These are phyloP conservation scores for Drosophila vallismaia DNA, from an alignment of 2,888 invertebrate species.

Conservation along the genomic window DNA sequence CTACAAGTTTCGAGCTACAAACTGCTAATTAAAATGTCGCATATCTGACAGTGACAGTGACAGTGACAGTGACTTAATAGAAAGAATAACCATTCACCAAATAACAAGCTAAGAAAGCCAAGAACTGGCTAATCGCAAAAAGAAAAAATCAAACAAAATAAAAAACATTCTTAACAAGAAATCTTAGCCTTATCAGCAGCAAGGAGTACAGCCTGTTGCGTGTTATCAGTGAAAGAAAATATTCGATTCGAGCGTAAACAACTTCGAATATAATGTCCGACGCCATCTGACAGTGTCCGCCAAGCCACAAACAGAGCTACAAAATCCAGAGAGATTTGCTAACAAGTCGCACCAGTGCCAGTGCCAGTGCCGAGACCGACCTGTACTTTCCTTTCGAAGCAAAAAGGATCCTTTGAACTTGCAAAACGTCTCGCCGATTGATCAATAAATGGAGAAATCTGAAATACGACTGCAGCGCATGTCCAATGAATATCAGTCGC, in stretches of 20 bases:
- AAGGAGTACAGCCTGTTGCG: conserved; percentile 8
- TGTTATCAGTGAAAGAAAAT: conserved; percentile 22
- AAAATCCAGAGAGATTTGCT: not conserved
- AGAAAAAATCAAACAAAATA: not conserved
- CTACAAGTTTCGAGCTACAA: conserved; percentile 27
- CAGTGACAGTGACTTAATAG: conserved; percentile 65
- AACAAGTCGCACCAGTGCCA: conserved; percentile 11
- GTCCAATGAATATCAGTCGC: conserved; percentile 82
- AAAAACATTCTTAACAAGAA: not conserved
- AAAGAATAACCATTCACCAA: conserved; percentile 19
- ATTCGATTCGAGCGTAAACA: conserved; percentile 36
- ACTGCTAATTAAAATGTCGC: conserved; percentile 62
- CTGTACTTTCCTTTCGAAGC: too few species aligned
- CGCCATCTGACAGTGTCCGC: conserved; percentile 69
- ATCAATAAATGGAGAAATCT: conserved; percentile 83
- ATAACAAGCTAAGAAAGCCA: not conserved
- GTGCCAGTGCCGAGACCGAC: conserved; percentile 13
- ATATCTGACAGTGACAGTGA: conserved; percentile 72
- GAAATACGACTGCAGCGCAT: conserved; percentile 76
- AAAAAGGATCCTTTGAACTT: conserved; percentile 25
- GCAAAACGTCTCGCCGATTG: conserved; percentile 36
- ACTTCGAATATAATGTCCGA: conserved; percentile 56
- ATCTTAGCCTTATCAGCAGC: not conserved
- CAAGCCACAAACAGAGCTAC: conserved; percentile 23
- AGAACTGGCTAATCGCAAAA: conserved; percentile 8